These are phyloP conservation scores for Sprattus sprattus DNA, from an alignment of 2,113 vertebrate species.

Conservation along the genomic window DNA sequence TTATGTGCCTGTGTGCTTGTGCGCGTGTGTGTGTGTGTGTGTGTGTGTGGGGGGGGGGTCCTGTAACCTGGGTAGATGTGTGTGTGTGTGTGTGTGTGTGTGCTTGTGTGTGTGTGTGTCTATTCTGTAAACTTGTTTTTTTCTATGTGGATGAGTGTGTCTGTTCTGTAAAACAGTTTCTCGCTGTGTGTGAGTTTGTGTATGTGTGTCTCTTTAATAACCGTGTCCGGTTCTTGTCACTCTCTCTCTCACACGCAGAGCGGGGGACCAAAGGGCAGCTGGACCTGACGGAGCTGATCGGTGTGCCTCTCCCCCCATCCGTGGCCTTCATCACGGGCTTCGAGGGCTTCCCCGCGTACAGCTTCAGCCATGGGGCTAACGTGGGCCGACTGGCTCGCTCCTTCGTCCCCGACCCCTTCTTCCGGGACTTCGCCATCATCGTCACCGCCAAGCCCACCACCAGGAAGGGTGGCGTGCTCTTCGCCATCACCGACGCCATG, in stretches of 20 bases:
- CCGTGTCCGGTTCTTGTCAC: not conserved
- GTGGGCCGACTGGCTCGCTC: conserved; percentile 86
- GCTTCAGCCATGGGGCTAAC: conserved; percentile 83
- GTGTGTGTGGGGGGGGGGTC: not conserved
- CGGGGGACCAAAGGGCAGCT: conserved; percentile 67
- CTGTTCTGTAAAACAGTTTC: not conserved
- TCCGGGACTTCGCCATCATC: conserved; percentile 80
- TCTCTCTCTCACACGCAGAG: conserved; percentile 62
- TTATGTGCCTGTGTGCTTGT: not conserved
- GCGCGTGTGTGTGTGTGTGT: not conserved
- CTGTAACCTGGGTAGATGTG: not conserved
- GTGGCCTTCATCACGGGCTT: conserved; percentile 91
- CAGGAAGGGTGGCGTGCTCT: conserved; percentile 78
- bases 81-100: not conserved
- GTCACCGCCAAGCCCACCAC: conserved; percentile 81
- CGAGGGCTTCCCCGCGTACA: conserved; percentile 91
- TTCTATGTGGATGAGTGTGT: not conserved
- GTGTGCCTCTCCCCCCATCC: conserved; percentile 91
- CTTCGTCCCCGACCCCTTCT: conserved; percentile 82
- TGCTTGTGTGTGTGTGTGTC: not conserved
- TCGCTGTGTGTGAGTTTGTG: not conserved
- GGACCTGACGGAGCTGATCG: conserved; percentile 90
- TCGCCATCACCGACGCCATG: conserved; percentile 87
- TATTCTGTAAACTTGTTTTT: not conserved
- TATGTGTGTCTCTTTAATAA: not conserved